Conservation (phyloP, 2,888 invertebrate genomes). For the Eustalomyia histrio region DNA sequence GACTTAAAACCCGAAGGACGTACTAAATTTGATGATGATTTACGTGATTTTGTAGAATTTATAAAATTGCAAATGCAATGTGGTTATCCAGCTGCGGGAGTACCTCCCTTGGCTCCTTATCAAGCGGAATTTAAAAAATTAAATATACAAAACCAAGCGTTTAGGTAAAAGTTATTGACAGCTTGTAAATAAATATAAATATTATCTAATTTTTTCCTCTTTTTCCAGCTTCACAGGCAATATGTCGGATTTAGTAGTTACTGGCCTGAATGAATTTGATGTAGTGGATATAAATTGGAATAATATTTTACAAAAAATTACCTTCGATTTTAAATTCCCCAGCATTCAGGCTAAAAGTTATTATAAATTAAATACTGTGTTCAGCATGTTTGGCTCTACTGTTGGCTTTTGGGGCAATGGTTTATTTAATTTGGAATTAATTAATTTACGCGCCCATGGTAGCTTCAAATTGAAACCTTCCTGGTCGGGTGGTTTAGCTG, state of each 20-base stretch:
- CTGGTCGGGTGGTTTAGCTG: slow-evolving; percentile 63
- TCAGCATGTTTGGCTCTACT: slow-evolving; percentile 61
- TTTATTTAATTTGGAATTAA: slow-evolving; percentile 67
- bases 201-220: too few species aligned
- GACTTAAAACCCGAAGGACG: slow-evolving; percentile 1
- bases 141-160: slow-evolving; percentile 46
- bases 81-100: slow-evolving; percentile 71
- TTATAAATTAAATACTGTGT: slow-evolving; percentile 70
- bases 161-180: slow-evolving; percentile 67
- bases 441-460: slow-evolving; percentile 70
- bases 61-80: slow-evolving; percentile 75
- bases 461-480: slow-evolving; percentile 72
- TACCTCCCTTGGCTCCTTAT: slow-evolving; percentile 74
- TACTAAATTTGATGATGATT: slow-evolving; percentile 72
- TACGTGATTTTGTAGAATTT: slow-evolving; percentile 73
- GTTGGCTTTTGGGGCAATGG: slow-evolving; percentile 70
- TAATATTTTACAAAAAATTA: slow-evolving; percentile 70
- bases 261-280: slow-evolving; percentile 73
- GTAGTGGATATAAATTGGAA: slow-evolving; percentile 70
- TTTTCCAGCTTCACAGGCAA: slow-evolving; percentile 67
- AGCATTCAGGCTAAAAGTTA: slow-evolving; percentile 67
- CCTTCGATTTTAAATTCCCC: slow-evolving; percentile 73
- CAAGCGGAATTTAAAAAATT: slow-evolving; percentile 67
- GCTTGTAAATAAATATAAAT: not conserved
- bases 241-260: slow-evolving; percentile 69